phyloP scores from a whole-genome alignment of 2,888 invertebrate genomes.

The Liposcelis brunnea region DNA sequence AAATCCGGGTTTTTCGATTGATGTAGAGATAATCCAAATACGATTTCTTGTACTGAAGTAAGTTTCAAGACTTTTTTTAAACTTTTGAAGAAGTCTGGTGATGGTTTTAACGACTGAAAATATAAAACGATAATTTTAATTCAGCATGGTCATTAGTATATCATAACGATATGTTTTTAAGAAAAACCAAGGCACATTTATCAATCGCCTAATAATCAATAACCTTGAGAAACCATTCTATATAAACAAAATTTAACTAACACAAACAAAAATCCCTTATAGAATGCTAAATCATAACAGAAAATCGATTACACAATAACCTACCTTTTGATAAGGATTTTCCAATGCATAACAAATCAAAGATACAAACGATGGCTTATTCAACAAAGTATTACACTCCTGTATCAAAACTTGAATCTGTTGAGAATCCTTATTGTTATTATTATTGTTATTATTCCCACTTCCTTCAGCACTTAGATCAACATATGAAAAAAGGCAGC shows the following conservation, averaged over 20 bases:
- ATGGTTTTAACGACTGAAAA: conserved; percentile 56
- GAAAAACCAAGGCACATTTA: no score
- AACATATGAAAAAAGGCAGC: conserved; percentile 80
- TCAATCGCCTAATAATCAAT: no score
- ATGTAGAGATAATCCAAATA: conserved; percentile 69
- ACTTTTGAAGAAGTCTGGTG: conserved; percentile 63
- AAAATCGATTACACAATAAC: no score
- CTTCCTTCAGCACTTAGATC: conserved; percentile 49
- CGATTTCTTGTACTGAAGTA: conserved; percentile 78
- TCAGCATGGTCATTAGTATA: no score
- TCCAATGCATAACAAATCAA: conserved; percentile 80
- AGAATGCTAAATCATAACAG: no score
- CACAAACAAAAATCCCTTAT: no score
- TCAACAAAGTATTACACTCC: conserved; percentile 59
- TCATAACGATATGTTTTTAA: no score
- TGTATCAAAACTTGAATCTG: conserved; percentile 60
- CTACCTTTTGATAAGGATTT: conserved; percentile 61
- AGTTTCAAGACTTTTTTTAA: conserved; percentile 73
- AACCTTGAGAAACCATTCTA: no score
- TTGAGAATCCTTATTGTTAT: conserved; percentile 26
- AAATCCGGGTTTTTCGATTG: conserved; percentile 65
- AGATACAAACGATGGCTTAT: conserved; percentile 73
- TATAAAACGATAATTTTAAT: conserved; percentile 9
- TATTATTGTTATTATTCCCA: conserved; percentile 18
- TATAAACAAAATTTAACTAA: no score